Base-by-base conservation (phyloP, 2,113 vertebrate genomes). In the Nymphicus hollandicus region DNA sequence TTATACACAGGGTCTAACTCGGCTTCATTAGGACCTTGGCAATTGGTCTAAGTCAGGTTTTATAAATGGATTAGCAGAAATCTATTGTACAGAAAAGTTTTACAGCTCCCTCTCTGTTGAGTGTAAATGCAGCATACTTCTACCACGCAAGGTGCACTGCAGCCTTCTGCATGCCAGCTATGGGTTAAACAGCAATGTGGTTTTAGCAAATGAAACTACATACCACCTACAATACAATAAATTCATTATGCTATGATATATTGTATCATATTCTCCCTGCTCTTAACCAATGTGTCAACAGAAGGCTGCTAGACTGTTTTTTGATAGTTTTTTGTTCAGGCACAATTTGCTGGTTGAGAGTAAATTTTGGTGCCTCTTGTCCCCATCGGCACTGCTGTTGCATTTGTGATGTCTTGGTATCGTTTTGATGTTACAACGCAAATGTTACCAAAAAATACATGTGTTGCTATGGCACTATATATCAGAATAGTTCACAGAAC, bases 331-430 rank as follows among this genome's bases (percentile, higher is more conserved):
- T 9, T 70, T 69, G 7, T 69, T 66, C 46, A 24, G 56, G 11
- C 1, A 4, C 17, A 22, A 5, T 31, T 55, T 71, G 29, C n/a
- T 5, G 14, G 8, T 56, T 44, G 16, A 70, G 24, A 13, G 41
- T 41, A 11, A 63, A 58, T 91, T 86, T 70, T 58, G n/a, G 31
- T 2, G 3, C 43, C 71, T 63, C 50, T 52, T 28, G 15, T 77
- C 41, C 3, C 11, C 15, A 0, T 1, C 0, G 1, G 46, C 0
- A 0, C 14, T 49, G 37, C 1, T 1, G 47, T 47, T 89, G 29
- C 3, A 6, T 69, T 68, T 90, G 11, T 11, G 8, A 43, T 25
- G 12, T 68, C 27, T 73, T 77, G 71, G 39, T 56, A 22, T 35
- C 3, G 0, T 52, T 79, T 69, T 73, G 74, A 31, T 31, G 28